Evolutionary conservation across 92 coral and sea anemone genomes (phyloP), one percentile per base, ranked within the genome.

Genomic region (Pocillopora grandis): DNA sequence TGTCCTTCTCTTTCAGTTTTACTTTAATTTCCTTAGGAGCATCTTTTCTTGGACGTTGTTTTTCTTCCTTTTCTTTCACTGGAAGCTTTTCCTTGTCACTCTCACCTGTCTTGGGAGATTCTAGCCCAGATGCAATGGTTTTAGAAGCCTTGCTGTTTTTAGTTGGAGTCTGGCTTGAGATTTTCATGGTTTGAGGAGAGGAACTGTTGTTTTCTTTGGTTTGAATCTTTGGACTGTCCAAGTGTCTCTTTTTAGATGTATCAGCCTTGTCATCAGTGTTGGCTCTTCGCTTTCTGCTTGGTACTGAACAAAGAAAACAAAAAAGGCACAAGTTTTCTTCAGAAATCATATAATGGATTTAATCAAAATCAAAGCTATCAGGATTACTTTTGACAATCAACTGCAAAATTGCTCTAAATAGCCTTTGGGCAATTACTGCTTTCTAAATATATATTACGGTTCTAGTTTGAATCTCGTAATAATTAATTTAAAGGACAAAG

Each of bases 1-100:
- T 14, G 80, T 84, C 81, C 35, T 81, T 84, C 73, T 81, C 87
- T 20, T 89, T 89, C n/a, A 11, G 36, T 27, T 74, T 75, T 8
- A 70, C 33, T 70, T 70, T 59, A 59, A 9, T 59, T 59, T 59
- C 62, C 10, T 59, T 59, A 0, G 16, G 18, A 59, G 10, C 62
- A 59, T 59, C 62, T 59, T 59, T 59, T 21, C 58, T 80, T 58
- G 19, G 55, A 66, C 60, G 74, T 79, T 62, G 62, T 74, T 67
- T 85, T 16, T 58, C 74, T 56, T 63, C 67, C 66, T 58, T 76
- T 66, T 79, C 84, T 33, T 62, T 86, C 66, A 58, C 16, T 52
- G 15, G 79, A 11, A 58, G 23, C 60, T 70, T 70, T 5, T 33
- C 75, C 57, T 70, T 70, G 18, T 70, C 75, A 35, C 8, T 21